Percentiles rank a stretch among this genome's conserved stretches.
Conservation (phyloP, 2,888 invertebrate species). For the Alloscopus bannaensis region DNA sequence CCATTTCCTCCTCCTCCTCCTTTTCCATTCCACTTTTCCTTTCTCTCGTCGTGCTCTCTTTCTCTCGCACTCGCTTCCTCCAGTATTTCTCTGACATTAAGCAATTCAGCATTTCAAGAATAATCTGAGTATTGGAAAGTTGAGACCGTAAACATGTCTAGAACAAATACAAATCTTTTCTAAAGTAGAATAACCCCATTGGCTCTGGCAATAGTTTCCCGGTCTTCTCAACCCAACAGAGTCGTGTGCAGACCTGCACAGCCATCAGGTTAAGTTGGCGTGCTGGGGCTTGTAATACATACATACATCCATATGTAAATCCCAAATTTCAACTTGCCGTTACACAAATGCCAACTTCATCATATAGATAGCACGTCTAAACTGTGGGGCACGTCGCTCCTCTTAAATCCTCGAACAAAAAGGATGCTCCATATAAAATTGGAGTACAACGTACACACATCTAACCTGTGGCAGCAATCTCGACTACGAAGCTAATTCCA, state of each 20-base stretch:
- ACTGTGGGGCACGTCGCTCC: too few relatives aligned
- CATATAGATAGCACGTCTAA: too few relatives aligned
- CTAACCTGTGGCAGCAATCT: too few relatives aligned
- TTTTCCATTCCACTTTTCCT: constrained; percentile 38
- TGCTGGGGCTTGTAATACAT: too few relatives aligned
- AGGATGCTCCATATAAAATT: too few relatives aligned
- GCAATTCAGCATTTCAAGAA: constrained; percentile 60
- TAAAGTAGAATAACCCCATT: constrained; percentile 52
- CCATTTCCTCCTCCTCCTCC: constrained; percentile 55
- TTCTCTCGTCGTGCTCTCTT: constrained; percentile 8
- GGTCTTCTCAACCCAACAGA: too few relatives aligned
- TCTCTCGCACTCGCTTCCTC: neutral
- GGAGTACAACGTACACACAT: too few relatives aligned
- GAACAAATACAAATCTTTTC: constrained; percentile 64
- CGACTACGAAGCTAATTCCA: too few relatives aligned
- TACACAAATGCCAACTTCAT: too few relatives aligned
- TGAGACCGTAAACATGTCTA: constrained; percentile 61
- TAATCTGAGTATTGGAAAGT: constrained; percentile 60
- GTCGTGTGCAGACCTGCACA: too few relatives aligned
- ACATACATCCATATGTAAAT: neutral
- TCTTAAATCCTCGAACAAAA: too few relatives aligned
- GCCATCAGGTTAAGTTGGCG: too few relatives aligned
- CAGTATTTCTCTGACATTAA: constrained; percentile 56
- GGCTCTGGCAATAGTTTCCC: constrained; percentile 46
- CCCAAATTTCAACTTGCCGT: neutral